These are phyloP conservation scores for Diploptera punctata DNA, from an alignment of 2,888 invertebrate genomes.

Conservation along the genomic window DNA sequence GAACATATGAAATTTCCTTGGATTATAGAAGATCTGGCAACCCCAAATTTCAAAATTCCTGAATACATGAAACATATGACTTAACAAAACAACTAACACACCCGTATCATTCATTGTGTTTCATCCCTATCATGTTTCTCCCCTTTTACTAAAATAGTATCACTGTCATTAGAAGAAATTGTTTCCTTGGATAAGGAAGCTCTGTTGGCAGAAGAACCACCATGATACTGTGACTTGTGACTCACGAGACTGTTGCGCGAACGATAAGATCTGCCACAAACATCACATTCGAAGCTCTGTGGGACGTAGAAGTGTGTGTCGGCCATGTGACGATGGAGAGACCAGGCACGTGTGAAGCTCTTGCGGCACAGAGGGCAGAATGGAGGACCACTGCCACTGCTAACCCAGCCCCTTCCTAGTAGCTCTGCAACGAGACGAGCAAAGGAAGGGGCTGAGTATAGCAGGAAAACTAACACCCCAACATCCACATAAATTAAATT, in stretches of 20 bases:
- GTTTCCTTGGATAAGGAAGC: not conserved
- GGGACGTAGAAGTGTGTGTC: slow-evolving; percentile 60
- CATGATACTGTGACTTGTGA: slow-evolving; percentile 60
- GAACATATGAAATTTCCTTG: too few species aligned
- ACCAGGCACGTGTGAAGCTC: slow-evolving; percentile 59
- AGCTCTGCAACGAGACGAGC: slow-evolving; percentile 45
- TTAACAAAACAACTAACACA: too few species aligned
- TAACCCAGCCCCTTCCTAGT: slow-evolving; percentile 44
- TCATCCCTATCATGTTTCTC: slow-evolving; percentile 18
- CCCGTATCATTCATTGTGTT: slow-evolving; percentile 16
- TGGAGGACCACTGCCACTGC: slow-evolving; percentile 35
- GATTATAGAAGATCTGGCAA: too few species aligned
- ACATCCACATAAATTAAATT: too few species aligned
- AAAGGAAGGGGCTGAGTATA: slow-evolving; percentile 44
- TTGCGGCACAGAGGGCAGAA: slow-evolving; percentile 58
- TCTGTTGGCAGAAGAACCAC: slow-evolving; percentile 36
- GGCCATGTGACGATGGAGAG: slow-evolving; percentile 58
- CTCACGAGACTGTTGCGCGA: slow-evolving; percentile 59
- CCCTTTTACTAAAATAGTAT: slow-evolving; percentile 8
- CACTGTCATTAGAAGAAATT: not conserved
- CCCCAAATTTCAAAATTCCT: too few species aligned
- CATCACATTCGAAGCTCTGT: slow-evolving; percentile 57
- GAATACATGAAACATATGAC: too few species aligned
- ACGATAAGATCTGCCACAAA: slow-evolving; percentile 58
- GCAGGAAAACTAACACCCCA: slow-evolving; percentile 14